A percentile compares a stretch with the other conserved stretches of the same genome.
Evolutionary conservation across 2,113 vertebrate genomes (phyloP).

Genomic region (Prietella phreatophila): DNA sequence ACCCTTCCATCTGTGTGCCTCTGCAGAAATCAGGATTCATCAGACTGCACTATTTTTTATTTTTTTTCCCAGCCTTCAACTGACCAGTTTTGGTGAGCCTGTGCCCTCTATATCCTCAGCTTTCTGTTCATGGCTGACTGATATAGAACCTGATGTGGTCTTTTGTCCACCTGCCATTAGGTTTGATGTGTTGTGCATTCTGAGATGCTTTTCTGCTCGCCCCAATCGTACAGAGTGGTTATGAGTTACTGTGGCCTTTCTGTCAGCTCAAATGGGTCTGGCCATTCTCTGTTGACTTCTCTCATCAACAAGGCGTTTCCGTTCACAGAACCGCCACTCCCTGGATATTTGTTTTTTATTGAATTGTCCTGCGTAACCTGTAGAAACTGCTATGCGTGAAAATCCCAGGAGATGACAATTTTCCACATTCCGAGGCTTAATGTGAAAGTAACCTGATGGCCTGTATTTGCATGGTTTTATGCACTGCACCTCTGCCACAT

Average conservation of each 20-base stretch:
- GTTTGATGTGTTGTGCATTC: neutral
- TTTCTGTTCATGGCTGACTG: neutral
- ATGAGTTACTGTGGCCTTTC: neutral
- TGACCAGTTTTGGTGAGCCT: neutral
- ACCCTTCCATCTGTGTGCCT: neutral
- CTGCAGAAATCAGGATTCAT: neutral
- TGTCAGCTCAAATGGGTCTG: neutral
- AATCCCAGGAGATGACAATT: neutral
- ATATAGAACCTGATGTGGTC: too few relatives aligned
- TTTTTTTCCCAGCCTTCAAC: too few relatives aligned
- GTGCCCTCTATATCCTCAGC: neutral
- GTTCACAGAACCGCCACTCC: neutral
- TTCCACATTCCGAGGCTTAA: neutral
- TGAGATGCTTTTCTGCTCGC: neutral
- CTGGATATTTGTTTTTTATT: neutral
- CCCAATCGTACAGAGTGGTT: neutral
- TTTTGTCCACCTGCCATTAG: neutral
- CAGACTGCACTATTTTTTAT: neutral
- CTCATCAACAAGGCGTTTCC: neutral
- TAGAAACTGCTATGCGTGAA: neutral
- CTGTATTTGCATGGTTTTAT: neutral
- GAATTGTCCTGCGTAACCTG: neutral
- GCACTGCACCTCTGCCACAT: neutral
- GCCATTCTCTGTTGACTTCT: neutral
- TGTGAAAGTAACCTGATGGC: neutral